Percentiles rank a stretch among this genome's conserved stretches.
Evolutionary conservation across 2,888 invertebrate genomes (phyloP).

Genomic region (Troides aeacus): DNA sequence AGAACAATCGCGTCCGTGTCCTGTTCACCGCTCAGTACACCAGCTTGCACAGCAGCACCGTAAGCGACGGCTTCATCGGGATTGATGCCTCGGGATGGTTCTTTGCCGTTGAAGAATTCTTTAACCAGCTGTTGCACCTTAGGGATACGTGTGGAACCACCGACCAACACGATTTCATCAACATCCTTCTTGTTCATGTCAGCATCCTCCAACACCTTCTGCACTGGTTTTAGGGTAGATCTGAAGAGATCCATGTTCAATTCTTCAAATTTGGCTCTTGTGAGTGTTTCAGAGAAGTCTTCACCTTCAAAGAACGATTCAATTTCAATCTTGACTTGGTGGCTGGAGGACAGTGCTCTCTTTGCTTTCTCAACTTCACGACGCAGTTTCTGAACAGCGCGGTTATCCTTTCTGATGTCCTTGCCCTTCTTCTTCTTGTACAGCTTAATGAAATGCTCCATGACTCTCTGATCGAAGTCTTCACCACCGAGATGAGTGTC

Average conservation of each 20-base stretch:
- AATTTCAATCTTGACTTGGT: constrained; percentile 98
- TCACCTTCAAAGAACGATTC: constrained; percentile 99
- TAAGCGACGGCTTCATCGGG: constrained; percentile 99
- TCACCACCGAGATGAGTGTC: constrained; percentile 99
- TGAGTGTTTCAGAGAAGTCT: constrained; percentile 98
- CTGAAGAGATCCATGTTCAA: constrained; percentile 96
- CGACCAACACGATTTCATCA: constrained; percentile 98
- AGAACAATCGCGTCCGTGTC: constrained; percentile 97
- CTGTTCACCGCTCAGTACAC: constrained; percentile 98
- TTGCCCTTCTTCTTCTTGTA: constrained; percentile 99
- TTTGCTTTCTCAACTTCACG: constrained; percentile 99
- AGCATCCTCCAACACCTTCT: constrained; percentile 98
- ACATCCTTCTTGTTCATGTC: constrained; percentile 99
- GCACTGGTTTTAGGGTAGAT: constrained; percentile 96
- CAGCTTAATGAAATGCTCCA: constrained; percentile 99
- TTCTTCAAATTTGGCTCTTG: constrained; percentile 99
- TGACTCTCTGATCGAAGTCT: constrained; percentile 98
- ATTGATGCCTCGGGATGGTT: constrained; percentile 98
- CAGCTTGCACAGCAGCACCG: constrained; percentile 99
- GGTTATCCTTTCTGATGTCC: constrained; percentile 95
- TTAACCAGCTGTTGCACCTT: constrained; percentile 96
- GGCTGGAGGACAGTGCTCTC: constrained; percentile 95
- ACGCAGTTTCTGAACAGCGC: constrained; percentile 96
- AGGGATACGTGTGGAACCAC: constrained; percentile 99
- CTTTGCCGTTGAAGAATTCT: constrained; percentile 98